Base-by-base conservation (phyloP, 1,140 invertebrate genomes). In the Bombus waltoni region DNA sequence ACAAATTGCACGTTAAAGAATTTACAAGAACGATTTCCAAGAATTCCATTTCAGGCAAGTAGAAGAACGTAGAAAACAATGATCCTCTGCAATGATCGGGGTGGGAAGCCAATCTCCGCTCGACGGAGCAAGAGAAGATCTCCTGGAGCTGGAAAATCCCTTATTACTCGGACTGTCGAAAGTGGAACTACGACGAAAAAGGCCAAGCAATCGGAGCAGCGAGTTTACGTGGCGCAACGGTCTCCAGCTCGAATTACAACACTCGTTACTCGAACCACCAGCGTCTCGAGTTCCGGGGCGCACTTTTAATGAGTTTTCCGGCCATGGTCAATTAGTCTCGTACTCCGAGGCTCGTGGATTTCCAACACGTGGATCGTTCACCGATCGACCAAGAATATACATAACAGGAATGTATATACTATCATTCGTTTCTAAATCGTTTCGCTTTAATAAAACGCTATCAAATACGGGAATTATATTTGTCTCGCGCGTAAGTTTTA, bases 221-320 rank as follows among this genome's bases (percentile, higher is more conserved):
- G 66, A 75, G 89, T 88, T 92, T 92, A 90, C 91, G 86, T 78
- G 90, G 71, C 85, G 72, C 85, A 72, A 62, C 86, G 88, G 90
- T 93, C 38, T 40, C 89, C 78, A 86, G 88, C 92, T 93, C 91
- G 87, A 93, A 92, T 93, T 93, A 92, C 92, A 90, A 75, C 90
- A 89, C 91, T 93, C 91, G 89, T 92, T 93, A 93, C 75, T 59
- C 86, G 81, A 89, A 91, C 90, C 88, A 87, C 80, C 88, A 86
- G 83, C 88, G 89, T 93, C 92, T 93, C 91, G 87, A 91, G 91
- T 93, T 93, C 91, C 90, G 76, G 86, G 73, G 88, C 85, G 88
- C 86, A 83, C 90, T 93, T 92, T 92, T 93, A 93, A 93, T 92
- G 93, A 93, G 93, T 93, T 66, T 92, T 90, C 84, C 89, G 79